Evolutionary conservation across 2,888 invertebrate species (phyloP), one percentile per base, ranked within the genome.

Genomic region (Drosophila yooni): DNA sequence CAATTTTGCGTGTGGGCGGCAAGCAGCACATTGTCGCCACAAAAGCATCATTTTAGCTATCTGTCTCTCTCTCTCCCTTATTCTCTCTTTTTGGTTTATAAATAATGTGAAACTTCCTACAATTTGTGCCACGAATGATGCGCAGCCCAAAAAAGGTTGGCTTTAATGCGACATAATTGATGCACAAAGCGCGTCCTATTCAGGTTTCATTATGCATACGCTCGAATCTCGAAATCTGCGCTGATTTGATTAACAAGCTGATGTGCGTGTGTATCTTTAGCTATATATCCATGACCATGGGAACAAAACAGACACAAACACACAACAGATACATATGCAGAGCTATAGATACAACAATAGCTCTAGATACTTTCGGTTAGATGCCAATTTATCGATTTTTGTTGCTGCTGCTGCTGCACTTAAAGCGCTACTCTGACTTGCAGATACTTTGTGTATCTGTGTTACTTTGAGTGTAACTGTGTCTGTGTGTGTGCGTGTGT

Each of bases 141-240:
- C 70, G 69, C 46, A 80, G 58, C 50, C 29, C 4, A 46, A 25
- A 43, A 56, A 60, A 64, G 50, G 66, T 63, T 73, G 79, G 64
- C 73, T 76, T 85, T 82, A 83, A 86, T 87, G 88, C 77, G 81
- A 74, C 81, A 87, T 88, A 87, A 87, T 87, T 87, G 88, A 86
- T 82, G 88, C 80, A 87, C 88, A 87, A 76, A 70, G 79, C 60
- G 71, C 56, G 62, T 74, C 59, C 81, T 54, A 81, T 81, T 81
- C 81, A 81, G 67, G 73, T 72, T 72, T 81, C 74, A 81, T 81
- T 81, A 76, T 79, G 72, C 69, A 61, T 59, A 56, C 68, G 69
- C 69, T 74, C 60, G 70, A 53, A 54, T 56, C 70, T 15, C 15
- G 25, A 46, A 46, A 38, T 54, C 25, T 61, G 33, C 58, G 43